Conservation (phyloP, 2,113 vertebrate species). For the Madoqua kirkii region DNA sequence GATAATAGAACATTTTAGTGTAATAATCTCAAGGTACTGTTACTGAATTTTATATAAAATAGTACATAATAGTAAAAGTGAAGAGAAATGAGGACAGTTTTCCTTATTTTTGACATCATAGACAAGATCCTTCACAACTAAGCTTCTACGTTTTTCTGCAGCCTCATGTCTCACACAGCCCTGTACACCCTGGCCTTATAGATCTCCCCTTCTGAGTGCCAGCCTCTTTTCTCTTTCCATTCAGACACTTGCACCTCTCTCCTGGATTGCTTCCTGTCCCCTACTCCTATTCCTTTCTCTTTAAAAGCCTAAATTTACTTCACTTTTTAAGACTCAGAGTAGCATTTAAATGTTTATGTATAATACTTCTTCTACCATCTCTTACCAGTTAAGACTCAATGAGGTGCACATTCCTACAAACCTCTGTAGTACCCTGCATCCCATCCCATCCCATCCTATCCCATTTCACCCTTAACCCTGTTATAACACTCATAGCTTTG, state of each 20-base stretch:
- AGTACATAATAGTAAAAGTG: background rate
- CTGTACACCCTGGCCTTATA: too few species aligned
- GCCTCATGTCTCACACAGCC: background rate
- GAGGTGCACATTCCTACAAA: background rate
- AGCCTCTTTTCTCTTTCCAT: background rate
- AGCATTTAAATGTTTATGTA: background rate
- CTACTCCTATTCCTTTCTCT: background rate
- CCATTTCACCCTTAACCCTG: background rate
- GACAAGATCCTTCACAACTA: background rate
- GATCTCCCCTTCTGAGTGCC: background rate
- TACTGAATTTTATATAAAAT: background rate
- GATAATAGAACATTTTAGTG: background rate
- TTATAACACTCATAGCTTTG: background rate
- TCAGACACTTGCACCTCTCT: background rate
- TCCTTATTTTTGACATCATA: background rate
- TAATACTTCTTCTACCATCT: background rate
- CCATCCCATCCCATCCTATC: background rate
- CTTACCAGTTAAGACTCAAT: background rate
- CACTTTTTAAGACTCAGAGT: background rate
- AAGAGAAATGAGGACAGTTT: background rate
- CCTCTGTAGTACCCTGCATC: background rate
- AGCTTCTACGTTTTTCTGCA: background rate
- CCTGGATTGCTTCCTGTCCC: background rate
- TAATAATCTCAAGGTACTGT: background rate
- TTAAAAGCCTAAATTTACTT: background rate